Base-by-base conservation (phyloP, 2,797 vertebrate species). In the Malurus leucopterus region DNA sequence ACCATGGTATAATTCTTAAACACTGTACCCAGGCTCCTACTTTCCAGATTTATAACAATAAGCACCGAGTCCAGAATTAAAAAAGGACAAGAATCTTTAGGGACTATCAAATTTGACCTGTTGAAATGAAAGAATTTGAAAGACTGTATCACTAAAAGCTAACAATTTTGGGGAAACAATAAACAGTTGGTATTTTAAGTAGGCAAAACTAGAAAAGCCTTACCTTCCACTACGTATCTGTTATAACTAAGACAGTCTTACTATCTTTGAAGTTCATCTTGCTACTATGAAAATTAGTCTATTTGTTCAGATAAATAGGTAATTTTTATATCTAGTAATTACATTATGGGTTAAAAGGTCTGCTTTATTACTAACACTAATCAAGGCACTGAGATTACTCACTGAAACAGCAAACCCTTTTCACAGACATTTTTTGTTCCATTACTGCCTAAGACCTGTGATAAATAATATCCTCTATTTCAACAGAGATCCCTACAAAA, bases 401-500 rank as follows among this genome's bases (percentile, higher is more conserved):
- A 96, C 96, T 96, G 95, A 97, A 97, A 96, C 72, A 93, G 97
- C 97, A 98, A 95, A 97, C 94, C 79, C 73, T 93, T 94, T 68
- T 62, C 93, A 92, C 32, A 16, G 78, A 96, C 50, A 43, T 93
- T 69, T 93, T 98, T 97, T 98, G 94, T 98, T 97, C 89, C 58
- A 94, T 97, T 96, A 97, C 94, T 96, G 96, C 90, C 71, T 96
- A 91, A 93, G 94, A 95, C 91, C 93, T 86, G 88, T 95, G 92
- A 96, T 96, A 96, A 97, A 96, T 95, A 97, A 97, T 97, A 97
- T 97, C 96, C 92, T 94, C 89, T 91, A 96, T 94, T 97, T 97
- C 90, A 96, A 96, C 94, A 94, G 85, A 97, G 90, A 97, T 96
- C 95, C 95, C 95, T 85, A 95, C 92, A 96, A 96, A 85, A 84